Conservation (phyloP, 2,888 invertebrate species). For the Trilocha varians region DNA sequence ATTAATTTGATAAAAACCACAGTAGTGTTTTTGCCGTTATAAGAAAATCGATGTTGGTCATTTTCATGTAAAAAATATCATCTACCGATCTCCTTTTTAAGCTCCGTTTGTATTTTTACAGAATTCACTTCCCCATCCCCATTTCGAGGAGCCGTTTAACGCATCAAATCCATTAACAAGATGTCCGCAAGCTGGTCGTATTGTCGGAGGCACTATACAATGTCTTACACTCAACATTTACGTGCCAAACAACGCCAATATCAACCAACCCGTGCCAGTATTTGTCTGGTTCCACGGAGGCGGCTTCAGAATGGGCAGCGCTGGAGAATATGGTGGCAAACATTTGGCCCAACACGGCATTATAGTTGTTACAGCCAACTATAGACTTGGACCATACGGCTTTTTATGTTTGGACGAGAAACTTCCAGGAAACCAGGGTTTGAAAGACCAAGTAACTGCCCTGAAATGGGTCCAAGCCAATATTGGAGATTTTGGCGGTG, state of each 20-base stretch:
- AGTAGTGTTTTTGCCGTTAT: too few species aligned
- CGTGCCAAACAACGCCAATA: conserved; percentile 22
- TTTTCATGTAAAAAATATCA: not conserved
- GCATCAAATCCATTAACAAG: conserved; percentile 30
- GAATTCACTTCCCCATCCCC: conserved; percentile 22
- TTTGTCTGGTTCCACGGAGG: conserved; percentile 54
- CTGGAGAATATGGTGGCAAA: conserved; percentile 32
- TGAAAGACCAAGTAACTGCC: conserved; percentile 44
- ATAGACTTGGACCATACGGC: conserved; percentile 48
- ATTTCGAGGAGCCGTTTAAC: conserved; percentile 28
- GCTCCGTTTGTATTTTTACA: conserved; percentile 18
- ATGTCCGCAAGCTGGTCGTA: conserved; percentile 28
- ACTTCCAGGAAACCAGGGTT: conserved; percentile 40
- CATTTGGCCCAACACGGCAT: conserved; percentile 33
- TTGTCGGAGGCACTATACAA: conserved; percentile 23
- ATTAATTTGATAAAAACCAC: too few species aligned
- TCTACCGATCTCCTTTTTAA: not conserved
- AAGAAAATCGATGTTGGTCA: too few species aligned
- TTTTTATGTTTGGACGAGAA: conserved; percentile 42
- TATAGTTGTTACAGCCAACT: conserved; percentile 37
- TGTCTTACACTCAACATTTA: conserved; percentile 32
- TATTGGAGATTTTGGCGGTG: conserved; percentile 43
- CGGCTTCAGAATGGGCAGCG: conserved; percentile 34
- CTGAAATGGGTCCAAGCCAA: conserved; percentile 42
- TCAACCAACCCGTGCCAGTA: conserved; percentile 27